These are phyloP conservation scores for Botrylloides violaceus DNA, from an alignment of 23 tunicate genomes.

Conservation along the genomic window DNA sequence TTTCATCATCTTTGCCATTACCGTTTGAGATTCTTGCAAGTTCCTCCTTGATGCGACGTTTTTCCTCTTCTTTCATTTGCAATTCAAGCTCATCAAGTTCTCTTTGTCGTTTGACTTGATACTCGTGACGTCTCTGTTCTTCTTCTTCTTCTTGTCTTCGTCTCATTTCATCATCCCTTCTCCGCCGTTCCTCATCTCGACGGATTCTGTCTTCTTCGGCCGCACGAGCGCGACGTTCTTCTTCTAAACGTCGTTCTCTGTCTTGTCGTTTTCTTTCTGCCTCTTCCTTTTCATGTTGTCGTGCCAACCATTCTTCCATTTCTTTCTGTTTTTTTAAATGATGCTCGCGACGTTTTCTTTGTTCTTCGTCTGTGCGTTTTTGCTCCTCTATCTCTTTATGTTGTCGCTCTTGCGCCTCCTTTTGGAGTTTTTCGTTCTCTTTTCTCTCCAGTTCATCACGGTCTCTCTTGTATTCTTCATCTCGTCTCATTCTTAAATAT, in stretches of 20 bases:
- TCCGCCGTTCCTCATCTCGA: slow-evolving; percentile 8
- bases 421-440: slow-evolving; percentile 23
- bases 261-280: slow-evolving; percentile 29
- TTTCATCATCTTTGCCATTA: slow-evolving; percentile 36
- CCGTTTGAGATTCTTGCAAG: slow-evolving; percentile 9
- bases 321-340: slow-evolving; percentile 15
- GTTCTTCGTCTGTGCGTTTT: slow-evolving; percentile 44
- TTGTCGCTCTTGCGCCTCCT: slow-evolving; percentile 43
- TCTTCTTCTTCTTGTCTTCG: neutral
- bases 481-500: slow-evolving; percentile 51
- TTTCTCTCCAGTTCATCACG: slow-evolving; percentile 37
- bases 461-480: slow-evolving; percentile 49
- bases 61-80: slow-evolving; percentile 14
- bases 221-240: slow-evolving; percentile 8
- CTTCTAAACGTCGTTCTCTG: neutral
- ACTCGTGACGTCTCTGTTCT: slow-evolving; percentile 6
- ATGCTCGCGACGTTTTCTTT: slow-evolving; percentile 24
- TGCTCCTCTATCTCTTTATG: slow-evolving; percentile 68
- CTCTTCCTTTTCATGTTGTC: slow-evolving; percentile 16
- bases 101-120: slow-evolving; percentile 1
- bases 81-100: slow-evolving; percentile 21
- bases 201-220: slow-evolving; percentile 9
- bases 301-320: slow-evolving; percentile 26
- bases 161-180: slow-evolving; percentile 8
- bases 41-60: slow-evolving; percentile 17